Conservation (phyloP, 2,113 vertebrate species). For the Anoplopoma fimbria region DNA sequence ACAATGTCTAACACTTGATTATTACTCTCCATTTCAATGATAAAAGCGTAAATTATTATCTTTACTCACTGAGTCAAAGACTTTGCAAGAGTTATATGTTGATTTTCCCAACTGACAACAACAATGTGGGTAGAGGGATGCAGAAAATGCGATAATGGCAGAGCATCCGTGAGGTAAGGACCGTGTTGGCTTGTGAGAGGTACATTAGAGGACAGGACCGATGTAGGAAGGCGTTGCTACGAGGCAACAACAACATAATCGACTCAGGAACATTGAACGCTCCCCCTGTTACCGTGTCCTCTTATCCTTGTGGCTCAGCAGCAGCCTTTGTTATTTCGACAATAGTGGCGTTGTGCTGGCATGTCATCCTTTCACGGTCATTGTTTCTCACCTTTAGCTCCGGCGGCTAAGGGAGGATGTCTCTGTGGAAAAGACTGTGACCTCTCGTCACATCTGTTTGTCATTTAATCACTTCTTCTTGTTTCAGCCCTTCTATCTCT, state of each 20-base stretch:
- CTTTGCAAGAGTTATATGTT: neutral
- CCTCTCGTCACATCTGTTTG: conserved; percentile 42
- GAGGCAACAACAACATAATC: conserved; percentile 78
- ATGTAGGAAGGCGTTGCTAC: conserved; percentile 64
- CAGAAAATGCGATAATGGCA: conserved; percentile 43
- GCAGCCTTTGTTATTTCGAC: conserved; percentile 75
- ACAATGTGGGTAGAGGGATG: neutral
- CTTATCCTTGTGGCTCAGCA: conserved; percentile 77
- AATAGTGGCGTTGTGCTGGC: conserved; percentile 74
- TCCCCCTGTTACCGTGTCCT: conserved; percentile 75
- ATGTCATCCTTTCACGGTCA: conserved; percentile 79
- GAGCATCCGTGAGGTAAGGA: conserved; percentile 17
- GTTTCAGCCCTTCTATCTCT: conserved; percentile 1
- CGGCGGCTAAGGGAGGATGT: conserved; percentile 50
- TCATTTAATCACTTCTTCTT: conserved; percentile 29
- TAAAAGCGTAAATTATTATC: too few relatives aligned
- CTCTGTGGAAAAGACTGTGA: conserved; percentile 53
- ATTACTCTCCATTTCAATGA: too few relatives aligned
- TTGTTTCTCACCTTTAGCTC: conserved; percentile 79
- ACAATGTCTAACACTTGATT: too few relatives aligned
- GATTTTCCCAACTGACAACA: conserved; percentile 12
- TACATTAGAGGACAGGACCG: conserved; percentile 63
- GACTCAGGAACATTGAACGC: conserved; percentile 70
- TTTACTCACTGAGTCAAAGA: too few relatives aligned
- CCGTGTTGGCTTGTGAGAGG: conserved; percentile 42